phyloP scores from a whole-genome alignment of 1,140 invertebrate species.

The Temnothorax longispinosus region DNA sequence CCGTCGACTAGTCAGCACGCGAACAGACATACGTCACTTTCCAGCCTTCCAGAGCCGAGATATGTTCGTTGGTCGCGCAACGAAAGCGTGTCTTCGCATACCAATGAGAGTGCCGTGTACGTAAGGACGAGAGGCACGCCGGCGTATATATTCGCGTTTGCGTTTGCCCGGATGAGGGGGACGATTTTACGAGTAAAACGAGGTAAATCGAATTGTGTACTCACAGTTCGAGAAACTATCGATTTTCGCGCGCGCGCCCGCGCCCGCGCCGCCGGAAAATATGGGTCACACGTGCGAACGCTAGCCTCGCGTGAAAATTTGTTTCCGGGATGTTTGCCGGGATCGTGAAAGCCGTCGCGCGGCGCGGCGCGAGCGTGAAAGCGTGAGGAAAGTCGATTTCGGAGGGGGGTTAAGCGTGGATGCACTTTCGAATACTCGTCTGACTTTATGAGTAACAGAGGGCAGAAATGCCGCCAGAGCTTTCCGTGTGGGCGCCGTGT shows the following conservation, averaged over 20 bases:
- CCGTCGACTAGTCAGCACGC: constrained; percentile 59
- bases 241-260: constrained; percentile 24
- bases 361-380: constrained; percentile 14
- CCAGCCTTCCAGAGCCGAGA: constrained; percentile 46
- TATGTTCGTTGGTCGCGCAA: constrained; percentile 59
- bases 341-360: background rate
- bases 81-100: constrained; percentile 66
- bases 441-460: constrained; percentile 48
- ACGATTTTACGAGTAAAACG: constrained; percentile 64
- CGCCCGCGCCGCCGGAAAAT: constrained; percentile 35
- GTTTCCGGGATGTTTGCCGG: constrained; percentile 10
- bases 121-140: constrained; percentile 41
- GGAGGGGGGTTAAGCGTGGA: constrained; percentile 27
- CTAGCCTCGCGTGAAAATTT: constrained; percentile 41
- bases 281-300: constrained; percentile 56
- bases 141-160: constrained; percentile 49
- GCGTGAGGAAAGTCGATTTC: constrained; percentile 29
- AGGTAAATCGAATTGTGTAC: constrained; percentile 61
- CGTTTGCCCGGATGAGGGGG: constrained; percentile 37
- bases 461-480: background rate
- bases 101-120: constrained; percentile 54
- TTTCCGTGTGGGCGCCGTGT: background rate
- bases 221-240: constrained; percentile 63
- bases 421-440: constrained; percentile 56
- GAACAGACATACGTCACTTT: constrained; percentile 56